Conservation (phyloP, 2,113 vertebrate genomes). For the Gadus chalcogrammus region DNA sequence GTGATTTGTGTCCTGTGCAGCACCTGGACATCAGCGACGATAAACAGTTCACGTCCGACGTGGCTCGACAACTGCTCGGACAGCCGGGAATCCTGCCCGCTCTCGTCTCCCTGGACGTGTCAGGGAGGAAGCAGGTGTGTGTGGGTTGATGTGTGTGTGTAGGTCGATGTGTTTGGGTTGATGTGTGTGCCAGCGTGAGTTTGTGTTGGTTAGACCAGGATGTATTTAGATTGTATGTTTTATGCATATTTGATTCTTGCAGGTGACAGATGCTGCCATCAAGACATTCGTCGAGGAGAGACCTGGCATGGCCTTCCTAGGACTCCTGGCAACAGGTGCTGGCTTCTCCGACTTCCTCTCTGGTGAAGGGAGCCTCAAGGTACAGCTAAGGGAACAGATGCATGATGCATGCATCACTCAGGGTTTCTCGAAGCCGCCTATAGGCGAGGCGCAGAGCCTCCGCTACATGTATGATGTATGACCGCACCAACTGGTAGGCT, state of each 20-base stretch:
- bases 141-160: conserved; percentile 2
- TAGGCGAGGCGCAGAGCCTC: too few relatives aligned
- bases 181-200: too few relatives aligned
- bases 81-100: conserved; percentile 86
- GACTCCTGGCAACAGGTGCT: conserved; percentile 92
- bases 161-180: conserved; percentile 39
- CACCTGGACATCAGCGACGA: conserved; percentile 98
- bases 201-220: neutral
- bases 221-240: neutral
- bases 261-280: conserved; percentile 90
- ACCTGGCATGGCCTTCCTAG: conserved; percentile 93
- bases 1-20: conserved; percentile 49
- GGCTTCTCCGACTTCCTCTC: conserved; percentile 94
- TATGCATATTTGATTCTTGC: conserved; percentile 30
- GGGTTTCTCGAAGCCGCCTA: too few relatives aligned
- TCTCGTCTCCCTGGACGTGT: conserved; percentile 91
- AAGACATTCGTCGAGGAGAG: conserved; percentile 88
- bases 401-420: too few relatives aligned
- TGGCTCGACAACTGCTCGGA: conserved; percentile 90
- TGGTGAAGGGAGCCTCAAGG: conserved; percentile 91
- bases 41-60: conserved; percentile 98
- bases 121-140: conserved; percentile 89
- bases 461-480: too few relatives aligned
- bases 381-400: conserved; percentile 35
- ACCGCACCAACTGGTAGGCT: too few relatives aligned